Conservation (phyloP, 1,140 invertebrate genomes). For the Cotesia glomerata region DNA sequence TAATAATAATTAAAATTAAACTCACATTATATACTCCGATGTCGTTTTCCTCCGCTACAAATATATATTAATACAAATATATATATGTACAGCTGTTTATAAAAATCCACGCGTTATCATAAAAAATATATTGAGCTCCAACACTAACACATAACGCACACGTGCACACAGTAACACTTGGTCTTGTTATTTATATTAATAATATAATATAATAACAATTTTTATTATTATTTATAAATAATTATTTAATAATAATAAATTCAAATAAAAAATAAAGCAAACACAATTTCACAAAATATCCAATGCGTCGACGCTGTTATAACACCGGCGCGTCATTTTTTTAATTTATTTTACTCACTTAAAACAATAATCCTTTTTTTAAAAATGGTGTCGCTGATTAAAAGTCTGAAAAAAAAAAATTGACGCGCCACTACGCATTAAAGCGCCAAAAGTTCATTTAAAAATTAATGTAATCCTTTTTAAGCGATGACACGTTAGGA, state of each 20-base stretch:
- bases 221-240: neutral
- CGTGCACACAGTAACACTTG: neutral
- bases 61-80: too few relatives aligned
- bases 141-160: neutral
- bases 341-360: neutral
- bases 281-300: neutral
- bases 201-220: neutral
- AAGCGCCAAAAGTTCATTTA: too few relatives aligned
- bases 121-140: neutral
- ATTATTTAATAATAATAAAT: neutral
- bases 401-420: too few relatives aligned
- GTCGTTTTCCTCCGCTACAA: too few relatives aligned
- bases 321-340: conserved; percentile 11
- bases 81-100: neutral
- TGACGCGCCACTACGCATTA: too few relatives aligned
- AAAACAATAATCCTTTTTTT: too few relatives aligned
- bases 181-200: neutral
- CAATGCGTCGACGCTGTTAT: conserved; percentile 20
- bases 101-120: neutral
- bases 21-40: too few relatives aligned
- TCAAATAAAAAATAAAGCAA: neutral
- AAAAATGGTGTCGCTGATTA: too few relatives aligned
- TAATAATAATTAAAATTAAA: too few relatives aligned
- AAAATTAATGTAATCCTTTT: too few relatives aligned
- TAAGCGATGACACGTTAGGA: too few relatives aligned